Conservation (phyloP, 2,113 vertebrate genomes). For the Malurus alboscapulatus region DNA sequence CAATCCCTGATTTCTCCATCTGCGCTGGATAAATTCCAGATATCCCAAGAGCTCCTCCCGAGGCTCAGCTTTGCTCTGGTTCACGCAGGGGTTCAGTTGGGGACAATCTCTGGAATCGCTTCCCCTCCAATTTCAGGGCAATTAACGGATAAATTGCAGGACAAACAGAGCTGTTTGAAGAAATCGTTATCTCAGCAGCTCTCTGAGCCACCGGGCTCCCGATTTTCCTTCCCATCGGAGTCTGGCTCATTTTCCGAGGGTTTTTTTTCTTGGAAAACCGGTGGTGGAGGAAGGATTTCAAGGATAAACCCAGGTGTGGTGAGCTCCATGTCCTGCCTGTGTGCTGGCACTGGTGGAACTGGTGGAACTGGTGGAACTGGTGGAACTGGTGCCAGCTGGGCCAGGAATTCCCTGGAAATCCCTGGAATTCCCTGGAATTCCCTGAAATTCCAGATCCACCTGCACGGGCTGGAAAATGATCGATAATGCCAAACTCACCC, state of each 20-base stretch:
- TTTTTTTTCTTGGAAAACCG: neutral
- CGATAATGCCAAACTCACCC: neutral
- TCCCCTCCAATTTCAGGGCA: neutral
- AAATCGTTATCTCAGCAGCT: neutral
- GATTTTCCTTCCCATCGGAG: neutral
- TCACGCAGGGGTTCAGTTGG: neutral
- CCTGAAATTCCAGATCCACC: neutral
- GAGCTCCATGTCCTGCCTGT: neutral
- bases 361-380: neutral
- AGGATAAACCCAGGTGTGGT: neutral
- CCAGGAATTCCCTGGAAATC: too few relatives aligned
- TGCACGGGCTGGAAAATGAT: neutral
- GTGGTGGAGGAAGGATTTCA: neutral
- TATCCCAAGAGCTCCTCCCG: too few relatives aligned
- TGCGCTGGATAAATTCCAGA: too few relatives aligned
- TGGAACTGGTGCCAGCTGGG: neutral
- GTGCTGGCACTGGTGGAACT: neutral
- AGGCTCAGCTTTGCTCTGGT: neutral
- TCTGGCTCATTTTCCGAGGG: neutral
- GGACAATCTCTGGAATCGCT: neutral
- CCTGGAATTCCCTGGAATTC: too few relatives aligned
- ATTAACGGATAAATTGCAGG: neutral
- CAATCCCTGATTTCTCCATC: too few relatives aligned
- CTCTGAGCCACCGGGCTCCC: neutral
- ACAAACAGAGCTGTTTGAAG: slow-evolving; percentile 5